Percentiles rank a stretch among this genome's conserved stretches.
These are phyloP conservation scores for Meandrina meandrites DNA, from an alignment of 92 coral and sea anemone species.

Conservation along the genomic window DNA sequence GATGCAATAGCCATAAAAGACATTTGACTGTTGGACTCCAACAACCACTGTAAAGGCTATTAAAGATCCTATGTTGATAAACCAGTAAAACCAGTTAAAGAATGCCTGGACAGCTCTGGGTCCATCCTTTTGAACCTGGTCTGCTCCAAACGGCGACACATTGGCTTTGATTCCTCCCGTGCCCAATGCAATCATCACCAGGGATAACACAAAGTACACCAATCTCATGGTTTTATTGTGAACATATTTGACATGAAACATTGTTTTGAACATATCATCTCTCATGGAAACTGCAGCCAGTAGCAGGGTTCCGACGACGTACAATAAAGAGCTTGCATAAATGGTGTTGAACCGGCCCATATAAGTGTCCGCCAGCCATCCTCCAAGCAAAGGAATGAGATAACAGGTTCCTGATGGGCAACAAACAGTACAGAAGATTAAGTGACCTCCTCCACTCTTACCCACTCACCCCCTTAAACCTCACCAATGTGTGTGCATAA, in stretches of 20 bases:
- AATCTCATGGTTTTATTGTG: constrained; percentile 29
- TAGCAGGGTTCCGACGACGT: constrained; percentile 72
- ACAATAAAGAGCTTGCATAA: constrained; percentile 71
- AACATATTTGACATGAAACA: background rate
- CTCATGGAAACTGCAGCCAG: constrained; percentile 38
- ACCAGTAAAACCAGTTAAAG: constrained; percentile 98
- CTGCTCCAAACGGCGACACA: constrained; percentile 98
- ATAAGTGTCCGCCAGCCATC: constrained; percentile 89
- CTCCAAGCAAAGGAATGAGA: constrained; percentile 79
- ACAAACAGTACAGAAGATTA: background rate
- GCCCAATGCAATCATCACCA: constrained; percentile 78
- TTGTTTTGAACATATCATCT: background rate
- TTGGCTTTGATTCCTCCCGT: constrained; percentile 97
- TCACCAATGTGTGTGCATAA: too few relatives aligned
- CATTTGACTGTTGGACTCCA: constrained; percentile 74
- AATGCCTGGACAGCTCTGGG: constrained; percentile 84
- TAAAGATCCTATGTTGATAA: constrained; percentile 89
- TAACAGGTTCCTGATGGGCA: constrained; percentile 78
- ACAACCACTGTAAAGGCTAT: constrained; percentile 83
- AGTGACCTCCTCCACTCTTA: too few relatives aligned
- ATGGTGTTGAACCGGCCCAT: constrained; percentile 80
- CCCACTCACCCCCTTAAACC: too few relatives aligned
- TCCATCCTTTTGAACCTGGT: constrained; percentile 82
- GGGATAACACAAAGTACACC: constrained; percentile 58
- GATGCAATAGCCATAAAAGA: constrained; percentile 80